A percentile compares a stretch with the other conserved stretches of the same genome.
Conservation (phyloP, 2,888 invertebrate genomes). For the Drosophila dives region DNA sequence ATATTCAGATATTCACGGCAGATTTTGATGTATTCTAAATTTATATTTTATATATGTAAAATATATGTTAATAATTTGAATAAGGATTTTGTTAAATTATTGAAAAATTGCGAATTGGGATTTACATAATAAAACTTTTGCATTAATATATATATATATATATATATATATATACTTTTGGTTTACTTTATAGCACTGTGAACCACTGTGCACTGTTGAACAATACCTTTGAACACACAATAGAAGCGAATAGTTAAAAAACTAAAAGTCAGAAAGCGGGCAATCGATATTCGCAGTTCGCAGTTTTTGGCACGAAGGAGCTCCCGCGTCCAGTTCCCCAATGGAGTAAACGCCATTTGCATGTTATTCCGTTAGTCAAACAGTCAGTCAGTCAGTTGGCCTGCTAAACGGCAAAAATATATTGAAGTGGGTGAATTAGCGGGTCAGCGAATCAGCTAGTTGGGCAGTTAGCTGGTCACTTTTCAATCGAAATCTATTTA, state of each 20-base stretch:
- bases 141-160: background rate
- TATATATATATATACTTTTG: no score
- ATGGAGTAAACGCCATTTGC: constrained; percentile 29
- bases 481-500: constrained; percentile 63
- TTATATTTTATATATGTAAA: background rate
- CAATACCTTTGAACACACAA: constrained; percentile 35
- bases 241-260: constrained; percentile 35
- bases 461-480: constrained; percentile 19
- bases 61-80: background rate
- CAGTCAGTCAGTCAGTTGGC: background rate
- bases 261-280: constrained; percentile 42
- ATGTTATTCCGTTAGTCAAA: constrained; percentile 33
- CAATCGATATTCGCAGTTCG: constrained; percentile 59
- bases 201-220: constrained; percentile 29
- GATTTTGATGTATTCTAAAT: background rate
- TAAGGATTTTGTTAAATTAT: background rate
- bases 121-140: background rate
- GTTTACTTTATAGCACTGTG: background rate
- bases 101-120: background rate
- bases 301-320: constrained; percentile 54
- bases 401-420: constrained; percentile 10
- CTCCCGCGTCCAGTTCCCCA: constrained; percentile 18
- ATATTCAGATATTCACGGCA: background rate
- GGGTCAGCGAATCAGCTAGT: constrained; percentile 9
- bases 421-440: constrained; percentile 9